A percentile compares a stretch with the other conserved stretches of the same genome.
These are phyloP conservation scores for Unio delphinus DNA, from an alignment of 2,888 invertebrate genomes.

Conservation along the genomic window DNA sequence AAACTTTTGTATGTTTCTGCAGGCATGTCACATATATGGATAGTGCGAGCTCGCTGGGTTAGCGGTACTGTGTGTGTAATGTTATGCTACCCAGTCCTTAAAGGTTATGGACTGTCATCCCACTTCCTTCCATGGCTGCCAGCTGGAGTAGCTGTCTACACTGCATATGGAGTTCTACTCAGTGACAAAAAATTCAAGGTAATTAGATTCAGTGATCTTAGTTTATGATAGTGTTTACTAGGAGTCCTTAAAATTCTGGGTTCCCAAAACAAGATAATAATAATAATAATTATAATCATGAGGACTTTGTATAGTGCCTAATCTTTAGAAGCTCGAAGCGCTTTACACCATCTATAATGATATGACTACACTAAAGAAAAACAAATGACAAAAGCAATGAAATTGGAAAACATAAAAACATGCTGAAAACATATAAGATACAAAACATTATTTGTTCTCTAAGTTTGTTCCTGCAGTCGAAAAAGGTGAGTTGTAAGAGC, in stretches of 20 bases:
- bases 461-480: too few species aligned
- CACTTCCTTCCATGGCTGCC: slow-evolving; percentile 63
- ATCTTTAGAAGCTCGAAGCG: too few species aligned
- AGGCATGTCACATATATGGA: slow-evolving; percentile 50
- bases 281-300: too few species aligned
- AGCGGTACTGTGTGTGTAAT: slow-evolving; percentile 49
- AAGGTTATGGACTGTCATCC: slow-evolving; percentile 52
- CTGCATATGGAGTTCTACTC: slow-evolving; percentile 53
- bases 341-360: too few species aligned
- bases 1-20: slow-evolving; percentile 2
- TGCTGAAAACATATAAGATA: too few species aligned
- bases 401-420: too few species aligned
- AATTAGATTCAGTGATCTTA: not conserved
- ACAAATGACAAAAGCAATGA: too few species aligned
- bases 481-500: too few species aligned
- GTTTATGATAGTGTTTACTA: not conserved
- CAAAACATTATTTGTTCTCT: too few species aligned
- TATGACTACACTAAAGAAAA: too few species aligned
- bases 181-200: slow-evolving; percentile 56
- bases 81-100: slow-evolving; percentile 57
- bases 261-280: slow-evolving; percentile 5
- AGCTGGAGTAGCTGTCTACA: slow-evolving; percentile 53
- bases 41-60: slow-evolving; percentile 49
- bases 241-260: slow-evolving; percentile 1
- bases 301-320: too few species aligned